Conservation (phyloP, 2,888 invertebrate species). For the Pristionchus mayeri region DNA sequence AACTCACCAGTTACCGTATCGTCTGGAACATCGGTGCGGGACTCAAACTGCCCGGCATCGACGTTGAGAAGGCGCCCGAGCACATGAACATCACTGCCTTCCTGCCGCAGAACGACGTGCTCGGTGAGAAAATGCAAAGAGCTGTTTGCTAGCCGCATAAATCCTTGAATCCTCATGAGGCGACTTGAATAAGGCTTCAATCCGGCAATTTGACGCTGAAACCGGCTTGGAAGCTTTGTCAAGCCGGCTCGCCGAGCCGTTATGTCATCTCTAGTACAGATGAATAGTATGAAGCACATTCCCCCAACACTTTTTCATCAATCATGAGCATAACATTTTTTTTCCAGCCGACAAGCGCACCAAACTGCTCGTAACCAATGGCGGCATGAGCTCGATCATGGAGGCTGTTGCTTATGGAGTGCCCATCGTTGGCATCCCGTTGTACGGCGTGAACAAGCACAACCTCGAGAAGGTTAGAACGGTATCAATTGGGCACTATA, state of each 20-base stretch:
- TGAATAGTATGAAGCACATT: too few relatives aligned
- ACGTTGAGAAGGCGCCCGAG: constrained; percentile 61
- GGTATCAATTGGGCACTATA: too few relatives aligned
- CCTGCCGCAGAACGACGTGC: constrained; percentile 75
- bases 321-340: too few relatives aligned
- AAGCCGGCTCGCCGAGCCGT: too few relatives aligned
- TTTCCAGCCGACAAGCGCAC: constrained; percentile 68
- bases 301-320: too few relatives aligned
- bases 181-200: too few relatives aligned
- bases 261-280: too few relatives aligned
- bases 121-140: too few relatives aligned
- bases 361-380: constrained; percentile 72
- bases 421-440: constrained; percentile 74
- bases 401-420: constrained; percentile 74
- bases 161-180: too few relatives aligned
- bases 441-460: constrained; percentile 72
- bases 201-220: too few relatives aligned
- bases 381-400: constrained; percentile 73
- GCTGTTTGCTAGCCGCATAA: too few relatives aligned
- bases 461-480: constrained; percentile 71
- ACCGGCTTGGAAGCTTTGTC: too few relatives aligned
- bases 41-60: constrained; percentile 66
- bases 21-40: constrained; percentile 73
- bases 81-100: constrained; percentile 75
- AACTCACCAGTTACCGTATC: constrained; percentile 69